These are phyloP conservation scores for Listronotus oregonensis DNA, from an alignment of 1,140 invertebrate genomes.

Conservation along the genomic window DNA sequence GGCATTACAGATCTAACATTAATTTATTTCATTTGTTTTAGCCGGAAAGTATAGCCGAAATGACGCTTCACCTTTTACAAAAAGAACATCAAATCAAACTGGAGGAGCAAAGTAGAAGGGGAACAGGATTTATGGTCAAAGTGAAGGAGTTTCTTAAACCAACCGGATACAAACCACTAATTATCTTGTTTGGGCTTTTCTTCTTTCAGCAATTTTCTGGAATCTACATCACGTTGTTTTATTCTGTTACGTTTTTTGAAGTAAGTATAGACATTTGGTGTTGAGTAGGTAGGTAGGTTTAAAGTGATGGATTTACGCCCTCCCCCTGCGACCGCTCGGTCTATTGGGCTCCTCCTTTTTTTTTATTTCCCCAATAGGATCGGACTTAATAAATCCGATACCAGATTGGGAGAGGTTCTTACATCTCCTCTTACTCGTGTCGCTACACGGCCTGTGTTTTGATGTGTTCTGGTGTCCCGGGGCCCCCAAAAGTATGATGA, in stretches of 20 bases:
- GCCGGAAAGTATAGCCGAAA: slow-evolving; percentile 47
- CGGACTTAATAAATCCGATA: too few relatives aligned
- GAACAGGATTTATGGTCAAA: slow-evolving; percentile 45
- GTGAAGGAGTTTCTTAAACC: slow-evolving; percentile 59
- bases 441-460: too few relatives aligned
- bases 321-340: too few relatives aligned
- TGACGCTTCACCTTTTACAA: slow-evolving; percentile 54
- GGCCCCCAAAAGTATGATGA: too few relatives aligned
- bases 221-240: slow-evolving; percentile 73
- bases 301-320: too few relatives aligned
- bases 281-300: too few relatives aligned
- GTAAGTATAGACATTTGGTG: slow-evolving; percentile 47
- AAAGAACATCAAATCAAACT: slow-evolving; percentile 57
- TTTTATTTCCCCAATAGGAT: too few relatives aligned
- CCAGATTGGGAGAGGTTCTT: too few relatives aligned
- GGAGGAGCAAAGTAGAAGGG: slow-evolving; percentile 36
- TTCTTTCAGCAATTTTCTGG: slow-evolving; percentile 67
- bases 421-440: too few relatives aligned
- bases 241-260: slow-evolving; percentile 67
- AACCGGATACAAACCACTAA: slow-evolving; percentile 65
- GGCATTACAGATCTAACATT: too few relatives aligned
- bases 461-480: too few relatives aligned
- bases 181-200: slow-evolving; percentile 63
- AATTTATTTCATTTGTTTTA: slow-evolving; percentile 26
- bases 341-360: too few relatives aligned